Evolutionary conservation across 2,888 invertebrate species (phyloP).

Genomic region (Athripsodes cinereus): DNA sequence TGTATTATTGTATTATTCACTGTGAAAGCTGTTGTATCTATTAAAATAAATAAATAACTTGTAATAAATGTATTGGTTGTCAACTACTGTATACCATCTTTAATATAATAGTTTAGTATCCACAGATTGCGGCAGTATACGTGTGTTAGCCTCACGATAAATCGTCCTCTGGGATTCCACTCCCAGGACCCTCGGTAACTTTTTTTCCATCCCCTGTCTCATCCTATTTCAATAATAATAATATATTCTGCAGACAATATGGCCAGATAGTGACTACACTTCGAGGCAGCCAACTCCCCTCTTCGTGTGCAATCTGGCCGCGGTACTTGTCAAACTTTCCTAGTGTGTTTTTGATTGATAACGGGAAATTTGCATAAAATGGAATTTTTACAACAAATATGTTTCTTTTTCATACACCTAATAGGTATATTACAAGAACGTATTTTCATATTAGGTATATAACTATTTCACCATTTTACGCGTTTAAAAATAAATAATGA

Average conservation of each 20-base stretch:
- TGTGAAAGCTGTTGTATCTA: too few relatives aligned
- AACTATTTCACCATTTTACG: too few relatives aligned
- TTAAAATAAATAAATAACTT: too few relatives aligned
- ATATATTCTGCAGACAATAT: conserved; percentile 17
- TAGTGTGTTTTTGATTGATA: background rate
- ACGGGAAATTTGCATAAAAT: background rate
- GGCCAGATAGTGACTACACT: conserved; percentile 3
- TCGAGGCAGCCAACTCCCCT: background rate
- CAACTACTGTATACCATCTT: background rate
- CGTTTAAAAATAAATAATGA: too few relatives aligned
- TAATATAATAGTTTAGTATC: background rate
- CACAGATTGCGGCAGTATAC: conserved; percentile 6
- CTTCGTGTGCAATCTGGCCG: background rate
- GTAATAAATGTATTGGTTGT: too few relatives aligned
- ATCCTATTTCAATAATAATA: conserved; percentile 6
- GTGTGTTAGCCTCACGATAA: conserved; percentile 18
- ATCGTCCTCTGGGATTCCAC: conserved; percentile 26
- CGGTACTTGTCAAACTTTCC: background rate
- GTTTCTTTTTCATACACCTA: too few relatives aligned
- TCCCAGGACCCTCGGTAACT: conserved; percentile 16
- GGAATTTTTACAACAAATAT: background rate
- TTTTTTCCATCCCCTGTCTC: conserved; percentile 3
- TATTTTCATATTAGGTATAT: too few relatives aligned
- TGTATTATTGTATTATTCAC: too few relatives aligned
- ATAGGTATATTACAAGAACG: too few relatives aligned